Evolutionary conservation across 2,113 vertebrate species (phyloP).

Genomic region (Apeltes quadracus): DNA sequence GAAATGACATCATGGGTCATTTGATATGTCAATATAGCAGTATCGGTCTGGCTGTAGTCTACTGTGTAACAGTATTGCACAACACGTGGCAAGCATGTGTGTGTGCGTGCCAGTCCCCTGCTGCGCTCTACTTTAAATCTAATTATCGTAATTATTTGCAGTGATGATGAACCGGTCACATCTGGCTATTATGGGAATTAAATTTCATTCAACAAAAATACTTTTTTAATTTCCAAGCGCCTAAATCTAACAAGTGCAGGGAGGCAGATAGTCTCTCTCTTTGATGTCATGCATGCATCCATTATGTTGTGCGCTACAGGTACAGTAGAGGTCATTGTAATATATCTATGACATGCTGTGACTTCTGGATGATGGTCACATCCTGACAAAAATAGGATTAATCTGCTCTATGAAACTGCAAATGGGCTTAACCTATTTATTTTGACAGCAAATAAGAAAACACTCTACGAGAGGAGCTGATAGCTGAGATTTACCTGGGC

Average conservation of each 20-base stretch:
- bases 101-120: constrained; percentile 1
- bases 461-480: constrained; percentile 52
- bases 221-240: constrained; percentile 8
- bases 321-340: not conserved
- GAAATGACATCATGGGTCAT: not conserved
- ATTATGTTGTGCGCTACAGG: not conserved
- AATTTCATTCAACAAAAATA: constrained; percentile 71
- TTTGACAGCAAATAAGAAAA: constrained; percentile 28
- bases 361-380: not conserved
- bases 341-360: not conserved
- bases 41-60: not conserved
- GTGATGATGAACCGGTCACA: constrained; percentile 65
- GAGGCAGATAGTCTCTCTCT: constrained; percentile 15
- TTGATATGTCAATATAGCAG: not conserved
- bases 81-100: not conserved
- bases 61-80: not conserved
- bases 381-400: constrained; percentile 32
- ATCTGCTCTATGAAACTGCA: no score
- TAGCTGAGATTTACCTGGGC: constrained; percentile 68
- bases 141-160: constrained; percentile 77
- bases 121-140: constrained; percentile 52
- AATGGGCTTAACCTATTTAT: constrained; percentile 34
- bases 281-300: not conserved
- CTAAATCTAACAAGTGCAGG: constrained; percentile 14
- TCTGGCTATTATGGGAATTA: constrained; percentile 74